Base-by-base conservation (phyloP, 2,888 invertebrate species). In the Parnassius orleans region DNA sequence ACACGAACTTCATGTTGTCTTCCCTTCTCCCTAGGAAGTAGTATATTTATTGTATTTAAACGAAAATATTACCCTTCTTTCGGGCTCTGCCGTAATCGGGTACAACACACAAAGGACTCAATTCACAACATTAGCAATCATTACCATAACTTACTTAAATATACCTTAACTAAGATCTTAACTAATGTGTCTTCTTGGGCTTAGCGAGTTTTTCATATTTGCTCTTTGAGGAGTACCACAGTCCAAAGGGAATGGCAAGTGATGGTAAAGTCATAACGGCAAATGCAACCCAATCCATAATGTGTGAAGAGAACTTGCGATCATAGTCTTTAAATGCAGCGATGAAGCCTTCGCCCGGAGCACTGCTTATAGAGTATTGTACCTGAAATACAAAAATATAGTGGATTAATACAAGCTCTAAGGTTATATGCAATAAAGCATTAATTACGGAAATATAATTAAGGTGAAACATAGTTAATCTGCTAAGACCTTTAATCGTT, bases 211-310 rank as follows among this genome's bases (percentile, higher is more conserved):
- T 95, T 80, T 98, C 98, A 78, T 99, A 99, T 93, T 98, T 98
- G 83, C 95, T 95, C 87, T 98, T 98, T 78, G 98, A 98, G 41
- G 96, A 95, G 89, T 95, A 98, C 98, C 99, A 99, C 67, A 99
- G 93, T 46, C 95, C 95, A 84, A 98, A 97, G 63, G 99, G 99
- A 82, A 99, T 98, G 52, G 96, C 96, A 53, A 99, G 92, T 2
- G 98, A 98, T 7, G 99, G 98, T 50, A 98, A 92, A 41, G 98
- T 97, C 98, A 99, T 98, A 61, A 99, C 95, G 46, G 98, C 98
- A 80, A 99, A 99, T 41, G 98, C 97, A 60, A 96, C 93, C 99
- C 99, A 99, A 89, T 99, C 99, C 66, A 98, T 96, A 81, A 97
- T 95, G 90, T 99, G 99, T 0, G 98, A 98, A 2, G 99, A 99